Percentiles rank a stretch among this genome's conserved stretches.
Conservation (phyloP, 2,888 invertebrate species). For the Dugesia japonica region DNA sequence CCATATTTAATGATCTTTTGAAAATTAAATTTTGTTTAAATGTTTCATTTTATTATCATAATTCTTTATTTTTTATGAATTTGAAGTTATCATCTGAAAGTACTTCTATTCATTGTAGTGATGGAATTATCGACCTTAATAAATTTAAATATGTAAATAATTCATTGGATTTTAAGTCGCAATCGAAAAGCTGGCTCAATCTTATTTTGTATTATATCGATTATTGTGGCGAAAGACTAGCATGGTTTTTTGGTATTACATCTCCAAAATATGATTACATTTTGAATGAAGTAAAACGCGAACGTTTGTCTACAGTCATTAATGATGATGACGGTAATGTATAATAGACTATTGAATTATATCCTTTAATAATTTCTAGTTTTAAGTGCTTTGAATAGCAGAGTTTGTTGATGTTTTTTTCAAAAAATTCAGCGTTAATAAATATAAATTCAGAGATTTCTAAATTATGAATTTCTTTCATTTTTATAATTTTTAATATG, state of each 20-base stretch:
- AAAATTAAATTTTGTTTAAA: background rate
- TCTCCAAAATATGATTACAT: constrained; percentile 74
- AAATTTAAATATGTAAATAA: background rate
- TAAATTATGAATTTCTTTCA: too few relatives aligned
- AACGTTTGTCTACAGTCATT: constrained; percentile 45
- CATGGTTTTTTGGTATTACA: constrained; percentile 68
- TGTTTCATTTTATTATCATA: background rate
- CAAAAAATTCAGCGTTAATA: too few relatives aligned
- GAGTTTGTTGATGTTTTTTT: too few relatives aligned
- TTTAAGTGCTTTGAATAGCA: too few relatives aligned
- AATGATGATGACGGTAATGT: background rate
- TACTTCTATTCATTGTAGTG: background rate
- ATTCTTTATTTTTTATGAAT: too few relatives aligned
- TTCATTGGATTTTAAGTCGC: background rate
- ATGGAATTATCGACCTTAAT: background rate
- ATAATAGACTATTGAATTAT: too few relatives aligned
- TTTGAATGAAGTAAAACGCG: constrained; percentile 62
- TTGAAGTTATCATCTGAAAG: background rate
- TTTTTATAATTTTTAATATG: too few relatives aligned
- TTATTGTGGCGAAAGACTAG: constrained; percentile 63
- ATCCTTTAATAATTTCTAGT: too few relatives aligned
- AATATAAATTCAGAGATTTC: too few relatives aligned
- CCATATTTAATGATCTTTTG: too few relatives aligned
- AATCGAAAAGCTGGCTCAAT: background rate
- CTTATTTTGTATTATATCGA: constrained; percentile 51